These are phyloP conservation scores for Notodonta dromedarius DNA, from an alignment of 2,888 invertebrate genomes.

Conservation along the genomic window DNA sequence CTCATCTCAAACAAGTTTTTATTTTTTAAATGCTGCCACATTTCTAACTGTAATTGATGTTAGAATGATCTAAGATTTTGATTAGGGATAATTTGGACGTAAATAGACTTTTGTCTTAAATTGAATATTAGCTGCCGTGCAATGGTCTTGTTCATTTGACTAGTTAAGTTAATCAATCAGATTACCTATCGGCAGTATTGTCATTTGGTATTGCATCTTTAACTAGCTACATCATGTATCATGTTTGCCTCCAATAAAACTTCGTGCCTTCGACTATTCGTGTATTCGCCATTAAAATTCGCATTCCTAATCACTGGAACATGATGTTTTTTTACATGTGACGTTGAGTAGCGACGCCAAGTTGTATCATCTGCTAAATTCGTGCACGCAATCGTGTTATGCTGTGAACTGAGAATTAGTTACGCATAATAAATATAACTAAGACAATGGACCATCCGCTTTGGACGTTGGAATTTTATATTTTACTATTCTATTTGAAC, in stretches of 20 bases:
- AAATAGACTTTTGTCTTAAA: too few relatives aligned
- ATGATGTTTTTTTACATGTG: background rate
- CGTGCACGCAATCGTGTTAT: conserved; percentile 25
- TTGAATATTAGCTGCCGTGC: too few relatives aligned
- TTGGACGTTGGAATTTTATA: conserved; percentile 12
- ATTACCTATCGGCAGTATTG: background rate
- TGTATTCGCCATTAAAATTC: conserved; percentile 5
- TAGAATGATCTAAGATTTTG: too few relatives aligned
- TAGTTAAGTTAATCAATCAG: too few relatives aligned
- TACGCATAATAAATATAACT: conserved; percentile 17
- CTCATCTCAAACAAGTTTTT: background rate
- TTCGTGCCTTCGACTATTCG: background rate
- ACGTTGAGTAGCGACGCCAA: conserved; percentile 8
- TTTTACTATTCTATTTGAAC: conserved; percentile 7
- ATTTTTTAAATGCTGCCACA: background rate
- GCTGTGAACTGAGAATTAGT: conserved; percentile 19
- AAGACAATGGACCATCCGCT: conserved; percentile 8
- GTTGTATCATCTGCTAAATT: conserved; percentile 29
- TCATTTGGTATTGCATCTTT: background rate
- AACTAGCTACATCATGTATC: background rate
- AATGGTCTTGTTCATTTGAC: too few relatives aligned
- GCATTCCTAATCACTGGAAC: conserved; percentile 1
- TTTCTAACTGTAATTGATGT: background rate
- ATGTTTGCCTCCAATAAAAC: background rate
- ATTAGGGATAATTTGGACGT: too few relatives aligned